These are phyloP conservation scores for Dioctria rufipes DNA, from an alignment of 2,888 invertebrate species.

Conservation along the genomic window DNA sequence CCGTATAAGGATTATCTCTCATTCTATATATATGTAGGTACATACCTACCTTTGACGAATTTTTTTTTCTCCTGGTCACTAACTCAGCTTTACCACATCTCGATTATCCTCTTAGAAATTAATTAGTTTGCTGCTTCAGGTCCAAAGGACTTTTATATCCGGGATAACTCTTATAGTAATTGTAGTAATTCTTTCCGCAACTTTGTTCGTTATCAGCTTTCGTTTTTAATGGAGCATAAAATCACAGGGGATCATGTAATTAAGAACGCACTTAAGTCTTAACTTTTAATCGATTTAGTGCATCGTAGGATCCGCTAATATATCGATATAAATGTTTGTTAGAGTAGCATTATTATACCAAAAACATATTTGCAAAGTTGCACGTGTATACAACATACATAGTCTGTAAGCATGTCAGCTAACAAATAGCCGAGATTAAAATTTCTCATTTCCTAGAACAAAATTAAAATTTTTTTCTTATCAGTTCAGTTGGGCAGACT, in stretches of 20 bases:
- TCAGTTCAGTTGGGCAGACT: constrained; percentile 11
- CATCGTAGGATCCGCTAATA: not conserved
- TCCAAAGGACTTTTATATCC: no score
- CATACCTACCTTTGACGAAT: no score
- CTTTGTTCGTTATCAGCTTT: constrained; percentile 23
- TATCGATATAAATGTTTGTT: no score
- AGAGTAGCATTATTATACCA: not conserved
- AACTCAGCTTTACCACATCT: no score
- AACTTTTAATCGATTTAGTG: constrained; percentile 36
- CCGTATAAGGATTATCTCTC: no score
- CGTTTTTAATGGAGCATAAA: constrained; percentile 13
- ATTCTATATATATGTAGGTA: no score
- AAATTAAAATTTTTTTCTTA: not conserved
- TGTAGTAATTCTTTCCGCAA: not conserved
- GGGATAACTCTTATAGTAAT: no score
- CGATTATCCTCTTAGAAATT: no score
- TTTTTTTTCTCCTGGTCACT: no score
- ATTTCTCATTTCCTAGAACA: constrained; percentile 25
- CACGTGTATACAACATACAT: not conserved
- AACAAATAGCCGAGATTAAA: constrained; percentile 6
- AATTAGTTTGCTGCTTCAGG: no score
- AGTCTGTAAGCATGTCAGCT: not conserved
- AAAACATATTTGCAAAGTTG: not conserved
- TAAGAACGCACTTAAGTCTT: constrained; percentile 29
- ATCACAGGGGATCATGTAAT: constrained; percentile 38